Base-by-base conservation (phyloP, 2,888 invertebrate species). In the Ypsolopha sequella region DNA sequence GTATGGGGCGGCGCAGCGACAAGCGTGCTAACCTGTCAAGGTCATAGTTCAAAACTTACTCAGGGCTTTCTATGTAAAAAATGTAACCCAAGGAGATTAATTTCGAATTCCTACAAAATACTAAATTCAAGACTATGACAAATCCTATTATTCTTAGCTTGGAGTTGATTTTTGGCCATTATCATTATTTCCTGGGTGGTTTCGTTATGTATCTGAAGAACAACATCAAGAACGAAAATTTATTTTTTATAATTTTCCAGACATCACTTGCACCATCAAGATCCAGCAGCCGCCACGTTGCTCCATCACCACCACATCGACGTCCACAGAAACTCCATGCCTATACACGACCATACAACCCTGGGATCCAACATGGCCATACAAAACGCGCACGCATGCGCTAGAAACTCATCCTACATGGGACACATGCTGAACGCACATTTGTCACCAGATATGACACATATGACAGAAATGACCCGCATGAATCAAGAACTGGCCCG, bases 281-380 rank as follows among this genome's bases (percentile, higher is more conserved):
- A 86, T 55, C 85, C 87, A 6, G 79, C 86, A 0, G 69, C 88
- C 0, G 76, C 84, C 0, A 87, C 88, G 0, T 62, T 86, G 0
- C 82, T 81, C 7, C 81, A 80, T 34, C 84, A 80, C 54, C 79
- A 79, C 58, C 81, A 84, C 61, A 77, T 84, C 6, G 82, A 82
- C 48, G 70, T 71, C 11, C 81, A 78, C 55, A 61, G 76, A 0
- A 72, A 55, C 59, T 68, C 70, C 0, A 60, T 63, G 50, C 66
- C 66, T 49, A 56, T 70, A 7, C 76, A 76, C 63, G 65, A 72
- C 51, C 70, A 69, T 35, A 3, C 64, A 39, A 61, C 61, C 56
- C 53, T 66, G 41, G 75, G 74, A 54, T 53, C 75, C 0, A 49
- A 45, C n/a, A 9, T 43, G 7, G 33, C 48, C 24, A 49, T 50